Percentiles rank a stretch among this genome's conserved stretches.
Evolutionary conservation across 2,888 invertebrate genomes (phyloP).

Genomic region (Andrena camellia): DNA sequence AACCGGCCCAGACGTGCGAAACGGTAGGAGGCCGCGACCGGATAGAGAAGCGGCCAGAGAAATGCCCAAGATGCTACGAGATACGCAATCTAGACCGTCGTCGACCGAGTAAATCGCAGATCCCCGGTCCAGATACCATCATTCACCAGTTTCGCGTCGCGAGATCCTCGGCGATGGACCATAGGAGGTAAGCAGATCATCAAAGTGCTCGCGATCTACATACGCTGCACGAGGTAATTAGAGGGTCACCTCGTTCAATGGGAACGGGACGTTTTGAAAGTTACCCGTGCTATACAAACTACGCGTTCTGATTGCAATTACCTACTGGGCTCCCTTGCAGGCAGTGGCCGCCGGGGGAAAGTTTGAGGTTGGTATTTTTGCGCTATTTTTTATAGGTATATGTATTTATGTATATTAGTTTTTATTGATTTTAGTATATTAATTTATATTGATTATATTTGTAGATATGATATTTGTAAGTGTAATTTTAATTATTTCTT

Average conservation of each 20-base stretch:
- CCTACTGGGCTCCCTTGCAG: neutral
- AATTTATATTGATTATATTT: too few species aligned
- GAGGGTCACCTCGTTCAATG: neutral
- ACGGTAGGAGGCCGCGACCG: slow-evolving; percentile 52
- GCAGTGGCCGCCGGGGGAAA: neutral
- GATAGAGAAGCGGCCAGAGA: slow-evolving; percentile 56
- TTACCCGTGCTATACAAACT: neutral
- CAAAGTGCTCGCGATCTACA: neutral
- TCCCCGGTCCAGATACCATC: slow-evolving; percentile 48
- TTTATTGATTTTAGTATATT: too few species aligned
- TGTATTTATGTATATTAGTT: too few species aligned
- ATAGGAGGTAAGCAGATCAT: neutral
- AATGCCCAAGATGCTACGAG: slow-evolving; percentile 60
- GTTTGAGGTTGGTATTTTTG: neutral
- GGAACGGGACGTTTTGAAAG: neutral
- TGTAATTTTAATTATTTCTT: too few species aligned
- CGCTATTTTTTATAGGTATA: too few species aligned
- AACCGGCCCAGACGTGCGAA: slow-evolving; percentile 48
- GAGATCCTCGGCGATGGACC: neutral
- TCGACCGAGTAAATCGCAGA: slow-evolving; percentile 56
- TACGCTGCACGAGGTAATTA: slow-evolving; percentile 5
- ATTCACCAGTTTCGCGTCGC: slow-evolving; percentile 43
- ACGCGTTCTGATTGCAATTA: neutral
- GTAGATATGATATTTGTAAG: too few species aligned
- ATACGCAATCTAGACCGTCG: slow-evolving; percentile 57